Evolutionary conservation across 2,888 invertebrate species (phyloP).

Genomic region (Temnothorax ravouxi): DNA sequence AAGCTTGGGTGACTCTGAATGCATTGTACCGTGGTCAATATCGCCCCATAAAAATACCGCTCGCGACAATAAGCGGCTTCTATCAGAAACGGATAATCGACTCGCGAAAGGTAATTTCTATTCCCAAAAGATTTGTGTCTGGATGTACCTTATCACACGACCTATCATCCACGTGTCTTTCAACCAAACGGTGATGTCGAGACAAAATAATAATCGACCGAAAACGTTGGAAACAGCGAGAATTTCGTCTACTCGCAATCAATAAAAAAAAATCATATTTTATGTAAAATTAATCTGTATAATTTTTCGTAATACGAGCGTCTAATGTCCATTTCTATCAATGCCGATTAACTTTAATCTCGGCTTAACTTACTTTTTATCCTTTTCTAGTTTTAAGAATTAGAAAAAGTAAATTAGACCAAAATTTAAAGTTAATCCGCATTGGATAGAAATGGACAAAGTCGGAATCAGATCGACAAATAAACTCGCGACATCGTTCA

Average conservation of each 20-base stretch:
- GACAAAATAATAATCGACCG: not conserved
- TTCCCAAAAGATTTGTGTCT: conserved; percentile 20
- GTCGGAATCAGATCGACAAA: not conserved
- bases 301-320: not conserved
- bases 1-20: conserved; percentile 35
- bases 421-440: too few relatives aligned
- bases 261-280: not conserved
- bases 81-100: conserved; percentile 70
- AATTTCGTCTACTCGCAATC: not conserved
- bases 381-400: too few relatives aligned
- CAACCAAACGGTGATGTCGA: not conserved
- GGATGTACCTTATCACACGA: not conserved
- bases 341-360: too few relatives aligned
- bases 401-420: too few relatives aligned
- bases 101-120: conserved; percentile 40
- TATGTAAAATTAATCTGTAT: not conserved
- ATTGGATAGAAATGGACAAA: too few relatives aligned
- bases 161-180: not conserved
- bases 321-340: too few relatives aligned
- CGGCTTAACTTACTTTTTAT: too few relatives aligned
- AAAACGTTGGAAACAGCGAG: not conserved
- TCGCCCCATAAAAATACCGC: conserved; percentile 49
- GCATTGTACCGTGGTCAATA: conserved; percentile 23
- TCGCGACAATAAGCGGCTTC: conserved; percentile 55
- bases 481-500: not conserved